Percentiles rank a stretch among this genome's conserved stretches.
Conservation (phyloP, 2,113 vertebrate genomes). For the Felis chaus region DNA sequence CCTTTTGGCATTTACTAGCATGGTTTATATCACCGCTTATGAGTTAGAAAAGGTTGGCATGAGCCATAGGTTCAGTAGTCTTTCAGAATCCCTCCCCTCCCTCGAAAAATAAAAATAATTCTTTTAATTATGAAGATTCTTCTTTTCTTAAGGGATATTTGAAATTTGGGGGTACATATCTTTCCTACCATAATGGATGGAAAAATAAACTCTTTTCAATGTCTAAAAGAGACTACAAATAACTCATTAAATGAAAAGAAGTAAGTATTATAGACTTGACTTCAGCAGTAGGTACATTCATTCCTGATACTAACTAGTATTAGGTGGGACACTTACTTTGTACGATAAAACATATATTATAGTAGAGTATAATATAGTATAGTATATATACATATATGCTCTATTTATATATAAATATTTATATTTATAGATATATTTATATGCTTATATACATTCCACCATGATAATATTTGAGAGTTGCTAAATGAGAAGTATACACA, state of each 20-base stretch:
- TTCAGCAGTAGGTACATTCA: not conserved
- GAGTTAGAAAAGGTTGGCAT: not conserved
- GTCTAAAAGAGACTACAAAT: not conserved
- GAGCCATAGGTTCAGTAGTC: not conserved
- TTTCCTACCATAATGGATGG: not conserved
- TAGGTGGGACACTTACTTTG: not conserved
- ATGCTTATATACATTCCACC: not conserved
- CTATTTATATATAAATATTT: not conserved
- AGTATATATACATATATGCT: not conserved
- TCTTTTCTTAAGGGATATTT: not conserved
- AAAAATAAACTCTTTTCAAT: constrained; percentile 1
- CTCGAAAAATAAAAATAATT: not conserved
- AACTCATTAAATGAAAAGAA: not conserved
- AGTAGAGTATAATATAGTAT: not conserved
- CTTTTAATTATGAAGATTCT: not conserved
- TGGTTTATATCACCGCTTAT: not conserved
- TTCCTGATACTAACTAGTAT: not conserved
- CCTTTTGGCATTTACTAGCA: not conserved
- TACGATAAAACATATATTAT: not conserved
- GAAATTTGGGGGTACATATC: not conserved
- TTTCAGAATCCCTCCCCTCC: not conserved
- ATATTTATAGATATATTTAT: not conserved
- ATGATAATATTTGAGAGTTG: not conserved
- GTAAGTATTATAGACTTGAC: not conserved
- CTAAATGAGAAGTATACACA: not conserved